Conservation (phyloP, 2,888 invertebrate species). For the Leucania comma region DNA sequence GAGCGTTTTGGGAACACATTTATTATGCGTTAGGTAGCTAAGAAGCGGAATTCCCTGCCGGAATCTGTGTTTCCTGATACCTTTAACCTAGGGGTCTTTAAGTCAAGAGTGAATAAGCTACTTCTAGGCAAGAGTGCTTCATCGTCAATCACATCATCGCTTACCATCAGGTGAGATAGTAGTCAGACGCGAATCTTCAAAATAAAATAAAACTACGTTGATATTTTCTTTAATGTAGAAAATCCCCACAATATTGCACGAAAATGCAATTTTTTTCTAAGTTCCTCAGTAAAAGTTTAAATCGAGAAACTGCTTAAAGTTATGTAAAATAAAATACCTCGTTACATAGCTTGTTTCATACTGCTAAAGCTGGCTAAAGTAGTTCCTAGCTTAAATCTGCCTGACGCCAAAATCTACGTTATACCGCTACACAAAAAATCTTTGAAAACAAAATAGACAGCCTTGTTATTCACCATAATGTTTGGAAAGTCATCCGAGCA, state of each 20-base stretch:
- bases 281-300: not conserved
- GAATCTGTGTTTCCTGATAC: too few species aligned
- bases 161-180: too few species aligned
- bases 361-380: not conserved
- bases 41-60: too few species aligned
- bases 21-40: too few species aligned
- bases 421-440: conserved; percentile 1
- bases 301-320: not conserved
- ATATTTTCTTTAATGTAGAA: not conserved
- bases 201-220: not conserved
- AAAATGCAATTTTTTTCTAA: too few species aligned
- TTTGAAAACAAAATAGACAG: not conserved
- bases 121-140: too few species aligned
- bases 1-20: too few species aligned
- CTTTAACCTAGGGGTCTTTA: too few species aligned
- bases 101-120: too few species aligned
- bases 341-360: not conserved
- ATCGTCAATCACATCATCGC: too few species aligned
- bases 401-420: not conserved
- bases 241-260: not conserved
- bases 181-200: too few species aligned
- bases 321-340: conserved; percentile 6
- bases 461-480: conserved; percentile 25
- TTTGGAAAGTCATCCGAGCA: conserved; percentile 51
- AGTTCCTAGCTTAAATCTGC: too few species aligned